These are phyloP conservation scores for Streptopelia turtur DNA, from an alignment of 2,797 vertebrate genomes.

Conservation along the genomic window DNA sequence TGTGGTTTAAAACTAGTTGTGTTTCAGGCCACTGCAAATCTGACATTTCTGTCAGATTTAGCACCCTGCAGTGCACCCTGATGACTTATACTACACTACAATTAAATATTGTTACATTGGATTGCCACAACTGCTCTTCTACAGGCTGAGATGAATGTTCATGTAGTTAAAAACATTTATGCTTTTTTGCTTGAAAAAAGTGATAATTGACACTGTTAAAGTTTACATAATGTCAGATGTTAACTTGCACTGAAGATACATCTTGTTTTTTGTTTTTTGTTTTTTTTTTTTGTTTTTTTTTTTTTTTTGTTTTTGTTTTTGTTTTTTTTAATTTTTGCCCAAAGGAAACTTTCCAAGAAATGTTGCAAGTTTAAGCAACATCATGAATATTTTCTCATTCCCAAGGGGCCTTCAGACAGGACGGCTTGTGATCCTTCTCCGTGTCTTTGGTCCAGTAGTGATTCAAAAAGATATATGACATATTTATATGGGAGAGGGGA, in stretches of 20 bases:
- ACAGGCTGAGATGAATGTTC: neutral
- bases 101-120: neutral
- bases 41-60: neutral
- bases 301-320: neutral
- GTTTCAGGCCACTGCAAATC: neutral
- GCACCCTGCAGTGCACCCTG: neutral
- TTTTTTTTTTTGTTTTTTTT: neutral
- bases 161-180: neutral
- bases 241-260: neutral
- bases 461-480: neutral
- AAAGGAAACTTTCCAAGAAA: neutral
- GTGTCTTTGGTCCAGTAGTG: neutral
- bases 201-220: neutral
- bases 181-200: neutral
- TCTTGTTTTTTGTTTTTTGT: neutral
- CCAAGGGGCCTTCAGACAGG: neutral
- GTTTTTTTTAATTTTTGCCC: neutral
- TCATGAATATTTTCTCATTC: neutral
- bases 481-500: neutral
- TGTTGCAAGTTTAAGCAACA: neutral
- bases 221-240: neutral
- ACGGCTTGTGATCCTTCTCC: neutral
- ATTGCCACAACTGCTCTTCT: neutral
- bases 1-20: neutral
- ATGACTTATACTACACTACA: neutral